phyloP scores from a whole-genome alignment of 2,888 invertebrate species.

The Trachelus stipa region DNA sequence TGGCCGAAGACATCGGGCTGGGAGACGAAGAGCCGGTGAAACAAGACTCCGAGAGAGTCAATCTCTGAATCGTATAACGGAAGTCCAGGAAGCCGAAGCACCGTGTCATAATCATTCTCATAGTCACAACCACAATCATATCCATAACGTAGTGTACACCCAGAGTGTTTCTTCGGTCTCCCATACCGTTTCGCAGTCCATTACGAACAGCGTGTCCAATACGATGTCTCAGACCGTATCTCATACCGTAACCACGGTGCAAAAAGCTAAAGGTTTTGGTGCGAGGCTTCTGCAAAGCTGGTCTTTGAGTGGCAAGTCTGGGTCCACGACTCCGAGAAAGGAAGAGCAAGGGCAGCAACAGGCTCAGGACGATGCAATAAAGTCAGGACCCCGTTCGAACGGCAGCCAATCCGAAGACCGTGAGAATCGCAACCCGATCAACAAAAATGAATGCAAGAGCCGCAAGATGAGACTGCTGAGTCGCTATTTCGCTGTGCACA shows the following conservation, averaged over 20 bases:
- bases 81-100: conserved; percentile 81
- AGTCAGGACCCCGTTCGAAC: conserved; percentile 34
- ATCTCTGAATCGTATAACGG: conserved; percentile 86
- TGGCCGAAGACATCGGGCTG: conserved; percentile 69
- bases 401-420: conserved; percentile 25
- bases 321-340: conserved; percentile 29
- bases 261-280: conserved; percentile 69
- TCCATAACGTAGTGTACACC: conserved; percentile 19
- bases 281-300: conserved; percentile 69
- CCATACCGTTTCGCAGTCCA: conserved; percentile 46
- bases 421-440: conserved; percentile 41
- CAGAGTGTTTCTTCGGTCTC: conserved; percentile 41
- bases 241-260: conserved; percentile 49
- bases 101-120: conserved; percentile 45
- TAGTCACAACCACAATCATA: conserved; percentile 28
- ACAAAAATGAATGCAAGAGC: conserved; percentile 58
- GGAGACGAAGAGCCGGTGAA: conserved; percentile 72
- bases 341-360: conserved; percentile 35
- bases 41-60: conserved; percentile 83
- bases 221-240: neutral
- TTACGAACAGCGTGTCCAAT: conserved; percentile 5
- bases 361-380: conserved; percentile 56
- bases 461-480: conserved; percentile 73
- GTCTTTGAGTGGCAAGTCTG: conserved; percentile 47
- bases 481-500: conserved; percentile 77